Conservation (phyloP, 2,113 vertebrate species). For the Pardalotus punctatus region DNA sequence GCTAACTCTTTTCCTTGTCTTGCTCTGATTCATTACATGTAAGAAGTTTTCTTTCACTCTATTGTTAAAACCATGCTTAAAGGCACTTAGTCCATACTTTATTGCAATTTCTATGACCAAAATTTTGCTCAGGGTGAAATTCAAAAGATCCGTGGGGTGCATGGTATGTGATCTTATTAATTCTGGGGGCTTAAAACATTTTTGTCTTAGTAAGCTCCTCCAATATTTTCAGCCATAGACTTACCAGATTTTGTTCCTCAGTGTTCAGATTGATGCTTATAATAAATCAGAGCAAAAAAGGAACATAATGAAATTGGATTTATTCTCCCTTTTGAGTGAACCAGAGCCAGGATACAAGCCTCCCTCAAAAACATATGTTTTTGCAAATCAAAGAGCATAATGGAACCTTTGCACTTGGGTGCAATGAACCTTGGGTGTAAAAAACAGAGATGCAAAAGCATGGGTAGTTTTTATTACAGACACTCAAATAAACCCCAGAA, state of each 20-base stretch:
- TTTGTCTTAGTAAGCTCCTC: not conserved
- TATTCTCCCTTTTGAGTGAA: not conserved
- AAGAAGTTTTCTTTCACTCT: not conserved
- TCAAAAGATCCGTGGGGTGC: not conserved
- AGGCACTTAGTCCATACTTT: not conserved
- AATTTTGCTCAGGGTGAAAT: not conserved
- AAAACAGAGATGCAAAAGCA: not conserved
- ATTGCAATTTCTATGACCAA: not conserved
- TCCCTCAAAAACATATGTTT: not conserved
- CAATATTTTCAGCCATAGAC: not conserved
- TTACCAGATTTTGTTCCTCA: not conserved
- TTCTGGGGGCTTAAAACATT: not conserved
- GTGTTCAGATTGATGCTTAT: not conserved
- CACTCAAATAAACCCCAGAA: not conserved
- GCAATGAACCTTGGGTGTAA: not conserved
- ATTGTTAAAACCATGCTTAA: not conserved
- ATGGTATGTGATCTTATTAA: not conserved
- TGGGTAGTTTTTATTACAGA: not conserved
- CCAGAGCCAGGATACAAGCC: not conserved
- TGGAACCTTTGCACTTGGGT: not conserved
- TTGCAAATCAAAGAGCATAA: not conserved
- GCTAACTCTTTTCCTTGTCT: not conserved
- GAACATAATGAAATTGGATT: not conserved
- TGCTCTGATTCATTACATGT: not conserved
- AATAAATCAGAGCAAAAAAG: not conserved